These are phyloP conservation scores for Sander lucioperca DNA, from an alignment of 2,113 vertebrate genomes.

Conservation along the genomic window DNA sequence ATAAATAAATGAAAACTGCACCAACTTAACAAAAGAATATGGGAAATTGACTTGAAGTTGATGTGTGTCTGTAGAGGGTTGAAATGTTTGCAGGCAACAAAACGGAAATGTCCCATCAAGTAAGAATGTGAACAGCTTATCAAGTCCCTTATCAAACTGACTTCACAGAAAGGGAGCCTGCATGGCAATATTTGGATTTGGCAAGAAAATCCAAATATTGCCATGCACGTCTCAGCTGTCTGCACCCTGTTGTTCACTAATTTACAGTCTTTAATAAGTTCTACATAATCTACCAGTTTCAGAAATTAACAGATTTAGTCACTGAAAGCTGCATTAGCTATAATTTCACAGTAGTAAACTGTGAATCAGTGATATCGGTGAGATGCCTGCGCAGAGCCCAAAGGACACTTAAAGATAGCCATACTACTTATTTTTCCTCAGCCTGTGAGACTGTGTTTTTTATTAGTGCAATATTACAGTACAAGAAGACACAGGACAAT, in stretches of 20 bases:
- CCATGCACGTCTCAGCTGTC: neutral
- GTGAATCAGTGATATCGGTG: no score
- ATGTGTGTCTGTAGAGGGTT: neutral
- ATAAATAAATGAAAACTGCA: neutral
- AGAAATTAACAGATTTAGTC: neutral
- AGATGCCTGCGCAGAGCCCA: neutral
- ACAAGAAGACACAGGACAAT: no score
- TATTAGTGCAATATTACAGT: no score
- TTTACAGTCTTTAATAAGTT: neutral
- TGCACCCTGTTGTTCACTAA: neutral
- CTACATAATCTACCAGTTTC: neutral
- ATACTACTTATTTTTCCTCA: no score
- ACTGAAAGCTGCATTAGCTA: neutral
- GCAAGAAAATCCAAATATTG: neutral
- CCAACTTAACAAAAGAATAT: neutral
- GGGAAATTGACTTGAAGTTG: neutral
- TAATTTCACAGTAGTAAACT: neutral
- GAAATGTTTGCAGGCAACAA: neutral
- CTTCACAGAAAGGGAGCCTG: neutral
- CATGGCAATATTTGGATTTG: no score
- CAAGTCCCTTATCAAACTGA: neutral
- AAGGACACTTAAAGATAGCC: neutral
- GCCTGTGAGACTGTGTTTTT: no score
- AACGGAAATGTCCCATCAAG: neutral
- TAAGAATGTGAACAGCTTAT: slow-evolving; percentile 23